Conservation (phyloP, 2,888 invertebrate genomes). For the Drosophila vallismaia region DNA sequence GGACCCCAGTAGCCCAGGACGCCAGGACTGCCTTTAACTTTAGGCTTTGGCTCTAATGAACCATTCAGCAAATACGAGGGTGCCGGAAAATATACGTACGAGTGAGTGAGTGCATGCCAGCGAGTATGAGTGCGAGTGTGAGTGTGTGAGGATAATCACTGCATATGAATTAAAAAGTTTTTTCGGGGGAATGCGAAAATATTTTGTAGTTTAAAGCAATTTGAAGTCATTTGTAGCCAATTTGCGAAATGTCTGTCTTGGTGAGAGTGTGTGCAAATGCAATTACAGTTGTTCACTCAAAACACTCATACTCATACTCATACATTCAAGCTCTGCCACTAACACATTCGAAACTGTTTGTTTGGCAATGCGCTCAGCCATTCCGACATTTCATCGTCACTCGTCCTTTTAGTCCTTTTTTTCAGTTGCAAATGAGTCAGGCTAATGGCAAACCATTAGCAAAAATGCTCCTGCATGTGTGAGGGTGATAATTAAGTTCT, state of each 20-base stretch:
- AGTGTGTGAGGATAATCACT: slow-evolving; percentile 65
- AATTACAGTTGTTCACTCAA: slow-evolving; percentile 47
- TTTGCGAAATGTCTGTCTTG: slow-evolving; percentile 65
- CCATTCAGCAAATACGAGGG: slow-evolving; percentile 42
- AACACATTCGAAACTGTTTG: slow-evolving; percentile 40
- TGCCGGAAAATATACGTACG: neutral
- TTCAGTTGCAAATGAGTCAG: slow-evolving; percentile 73
- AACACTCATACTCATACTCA: neutral
- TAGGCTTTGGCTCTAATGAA: slow-evolving; percentile 66
- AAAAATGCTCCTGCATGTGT: slow-evolving; percentile 61
- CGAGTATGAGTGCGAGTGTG: slow-evolving; percentile 2
- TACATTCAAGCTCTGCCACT: slow-evolving; percentile 8
- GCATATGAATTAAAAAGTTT: slow-evolving; percentile 79
- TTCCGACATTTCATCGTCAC: slow-evolving; percentile 40
- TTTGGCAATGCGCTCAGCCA: slow-evolving; percentile 59
- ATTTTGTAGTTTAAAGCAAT: slow-evolving; percentile 77
- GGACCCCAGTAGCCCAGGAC: neutral
- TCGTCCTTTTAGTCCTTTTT: slow-evolving; percentile 30
- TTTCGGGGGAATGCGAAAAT: slow-evolving; percentile 63
- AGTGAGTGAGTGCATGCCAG: slow-evolving; percentile 2
- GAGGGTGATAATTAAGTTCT: slow-evolving; percentile 70
- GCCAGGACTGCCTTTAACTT: slow-evolving; percentile 34
- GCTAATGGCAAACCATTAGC: slow-evolving; percentile 78
- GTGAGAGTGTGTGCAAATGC: slow-evolving; percentile 53
- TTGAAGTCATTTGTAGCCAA: slow-evolving; percentile 79